Base-by-base conservation (phyloP, 2,888 invertebrate species). In the Artemia sinica region DNA sequence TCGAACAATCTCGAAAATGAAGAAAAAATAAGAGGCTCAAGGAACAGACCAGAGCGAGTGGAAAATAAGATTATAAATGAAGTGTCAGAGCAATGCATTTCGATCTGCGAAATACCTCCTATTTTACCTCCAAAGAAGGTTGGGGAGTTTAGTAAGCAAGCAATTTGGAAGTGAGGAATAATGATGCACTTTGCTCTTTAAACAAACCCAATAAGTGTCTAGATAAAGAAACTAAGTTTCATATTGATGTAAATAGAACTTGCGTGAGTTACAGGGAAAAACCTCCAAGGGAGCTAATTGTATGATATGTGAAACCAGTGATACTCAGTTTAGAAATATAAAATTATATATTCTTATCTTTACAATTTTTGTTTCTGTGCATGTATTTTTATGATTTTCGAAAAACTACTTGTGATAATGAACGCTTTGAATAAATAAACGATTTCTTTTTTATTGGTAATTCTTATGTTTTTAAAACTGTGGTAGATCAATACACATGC, bases 211-310 rank as follows among this genome's bases (percentile, higher is more conserved):
- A 28, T 58, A 58, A 58, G 10, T 58, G 63, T 10, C 8, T 58
- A 28, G 63, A 58, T 18, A 58, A 58, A 58, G 63, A 8, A n/a
- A 58, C 63, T 10, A 58, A 58, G 8, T 58, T 58, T n/a, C 63
- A 58, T 8, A 58, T 18, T 58, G 63, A 58, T 58, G 28, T 58
- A 18, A 58, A 28, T 58, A 58, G 63, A 58, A 58, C 63, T 58
- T 58, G 14, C 10, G 63, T 58, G 63, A 58, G n/a, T 58, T 28
- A n/a, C 14, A 58, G 63, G n/a, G 28, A 18, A 58, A 58, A 58
- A 58, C 28, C 63, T n/a, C 9, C 63, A 28, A 28, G 14, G 63
- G 63, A 58, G 63, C 63, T 58, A 18, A 58, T 58, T 58, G 28
- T 58, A 58, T 58, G 28, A 58, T 18, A 58, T 10, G 8, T 10